These are phyloP conservation scores for Nephrotoma guestfalica DNA, from an alignment of 2,888 invertebrate genomes.

Conservation along the genomic window DNA sequence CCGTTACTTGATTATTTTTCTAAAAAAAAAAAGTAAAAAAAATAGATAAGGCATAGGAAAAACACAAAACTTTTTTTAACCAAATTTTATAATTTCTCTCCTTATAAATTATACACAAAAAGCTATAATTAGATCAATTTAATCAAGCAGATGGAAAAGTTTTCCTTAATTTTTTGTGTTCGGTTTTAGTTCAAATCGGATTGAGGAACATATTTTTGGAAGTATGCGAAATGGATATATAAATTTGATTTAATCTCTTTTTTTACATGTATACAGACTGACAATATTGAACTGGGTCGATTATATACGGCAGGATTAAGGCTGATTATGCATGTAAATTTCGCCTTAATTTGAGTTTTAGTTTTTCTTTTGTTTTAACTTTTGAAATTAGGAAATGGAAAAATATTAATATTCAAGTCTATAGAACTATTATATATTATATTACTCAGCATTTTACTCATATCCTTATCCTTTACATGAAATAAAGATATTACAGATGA, in stretches of 20 bases:
- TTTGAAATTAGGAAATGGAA: background rate
- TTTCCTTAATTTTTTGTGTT: background rate
- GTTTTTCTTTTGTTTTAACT: background rate
- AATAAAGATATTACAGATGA: no score
- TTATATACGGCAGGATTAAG: background rate
- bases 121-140: background rate
- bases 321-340: background rate
- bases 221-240: background rate
- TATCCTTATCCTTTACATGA: no score
- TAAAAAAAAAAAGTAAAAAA: background rate
- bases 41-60: background rate
- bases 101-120: background rate
- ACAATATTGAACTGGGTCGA: background rate
- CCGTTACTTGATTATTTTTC: background rate
- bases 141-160: background rate
- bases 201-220: background rate
- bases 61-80: background rate
- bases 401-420: background rate
- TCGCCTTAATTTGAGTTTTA: background rate
- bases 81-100: background rate
- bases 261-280: background rate
- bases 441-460: no score
- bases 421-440: no score
- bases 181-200: background rate
- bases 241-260: background rate